These are phyloP conservation scores for Lampris incognitus DNA, from an alignment of 2,113 vertebrate species.

Conservation along the genomic window DNA sequence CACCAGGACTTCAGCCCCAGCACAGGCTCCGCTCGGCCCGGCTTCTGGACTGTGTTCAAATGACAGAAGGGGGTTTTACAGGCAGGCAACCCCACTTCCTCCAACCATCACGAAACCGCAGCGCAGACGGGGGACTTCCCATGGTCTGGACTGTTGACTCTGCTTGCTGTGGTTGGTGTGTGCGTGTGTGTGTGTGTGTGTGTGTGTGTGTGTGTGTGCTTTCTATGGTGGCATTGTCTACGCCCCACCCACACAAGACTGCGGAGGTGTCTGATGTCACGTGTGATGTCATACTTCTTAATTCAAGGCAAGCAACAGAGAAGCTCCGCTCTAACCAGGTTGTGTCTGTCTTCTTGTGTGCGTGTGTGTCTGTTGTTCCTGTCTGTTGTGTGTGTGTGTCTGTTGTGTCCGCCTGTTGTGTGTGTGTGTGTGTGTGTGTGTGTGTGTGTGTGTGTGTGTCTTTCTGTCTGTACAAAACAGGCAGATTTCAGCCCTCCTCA, in stretches of 20 bases:
- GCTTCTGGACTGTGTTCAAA: neutral
- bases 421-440: slow-evolving; percentile 5
- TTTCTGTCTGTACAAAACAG: neutral
- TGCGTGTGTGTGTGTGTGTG: slow-evolving; percentile 35
- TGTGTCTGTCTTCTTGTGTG: slow-evolving; percentile 22
- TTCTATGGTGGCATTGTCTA: slow-evolving; percentile 34
- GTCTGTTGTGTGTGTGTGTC: neutral
- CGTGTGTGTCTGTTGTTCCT: neutral
- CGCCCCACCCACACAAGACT: slow-evolving; percentile 27
- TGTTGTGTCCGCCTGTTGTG: slow-evolving; percentile 7
- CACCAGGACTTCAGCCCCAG: neutral
- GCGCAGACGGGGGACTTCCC: too few relatives aligned
- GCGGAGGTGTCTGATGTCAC: slow-evolving; percentile 64
- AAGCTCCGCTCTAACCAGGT: slow-evolving; percentile 41
- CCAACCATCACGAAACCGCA: too few relatives aligned
- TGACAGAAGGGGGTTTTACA: too few relatives aligned
- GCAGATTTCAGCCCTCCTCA: neutral
- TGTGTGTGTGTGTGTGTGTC: slow-evolving; percentile 10
- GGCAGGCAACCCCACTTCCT: too few relatives aligned
- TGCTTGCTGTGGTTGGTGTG: slow-evolving; percentile 42
- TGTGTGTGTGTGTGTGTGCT: slow-evolving; percentile 29
- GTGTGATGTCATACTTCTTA: slow-evolving; percentile 67
- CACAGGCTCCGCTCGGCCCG: neutral
- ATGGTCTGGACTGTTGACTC: too few relatives aligned
- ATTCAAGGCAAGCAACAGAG: slow-evolving; percentile 48